Conservation (phyloP, 2,797 vertebrate genomes). For the Jordanella pulchra region DNA sequence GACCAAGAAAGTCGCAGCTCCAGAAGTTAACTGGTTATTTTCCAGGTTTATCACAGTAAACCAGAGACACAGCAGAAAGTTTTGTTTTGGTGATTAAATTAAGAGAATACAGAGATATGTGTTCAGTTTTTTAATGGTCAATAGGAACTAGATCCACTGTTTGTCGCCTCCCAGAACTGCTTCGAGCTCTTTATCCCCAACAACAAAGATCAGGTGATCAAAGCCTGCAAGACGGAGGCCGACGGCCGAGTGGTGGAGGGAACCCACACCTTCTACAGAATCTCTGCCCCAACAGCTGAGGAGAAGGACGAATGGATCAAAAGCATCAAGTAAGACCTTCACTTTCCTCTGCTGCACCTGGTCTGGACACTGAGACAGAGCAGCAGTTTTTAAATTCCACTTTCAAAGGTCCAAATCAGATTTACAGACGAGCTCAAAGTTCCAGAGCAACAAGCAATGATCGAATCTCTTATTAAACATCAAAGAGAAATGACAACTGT, state of each 20-base stretch:
- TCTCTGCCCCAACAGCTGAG: slow-evolving; percentile 91
- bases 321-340: slow-evolving; percentile 89
- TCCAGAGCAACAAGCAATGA: neutral
- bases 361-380: neutral
- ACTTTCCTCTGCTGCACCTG: neutral
- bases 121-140: too few species aligned
- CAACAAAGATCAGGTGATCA: slow-evolving; percentile 98
- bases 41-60: too few species aligned
- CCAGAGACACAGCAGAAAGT: too few species aligned
- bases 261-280: slow-evolving; percentile 96
- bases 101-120: too few species aligned
- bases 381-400: neutral
- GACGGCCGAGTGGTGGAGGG: slow-evolving; percentile 96
- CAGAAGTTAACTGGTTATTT: neutral
- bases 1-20: neutral
- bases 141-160: neutral
- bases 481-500: neutral
- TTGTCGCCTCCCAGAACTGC: slow-evolving; percentile 85
- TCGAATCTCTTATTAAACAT: neutral
- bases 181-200: slow-evolving; percentile 98
- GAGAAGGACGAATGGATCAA: slow-evolving; percentile 98
- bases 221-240: slow-evolving; percentile 97
- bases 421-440: neutral
- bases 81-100: too few species aligned
- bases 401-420: neutral